These are phyloP conservation scores for Sebastes taczanowskii DNA, from an alignment of 2,797 vertebrate genomes.

Conservation along the genomic window DNA sequence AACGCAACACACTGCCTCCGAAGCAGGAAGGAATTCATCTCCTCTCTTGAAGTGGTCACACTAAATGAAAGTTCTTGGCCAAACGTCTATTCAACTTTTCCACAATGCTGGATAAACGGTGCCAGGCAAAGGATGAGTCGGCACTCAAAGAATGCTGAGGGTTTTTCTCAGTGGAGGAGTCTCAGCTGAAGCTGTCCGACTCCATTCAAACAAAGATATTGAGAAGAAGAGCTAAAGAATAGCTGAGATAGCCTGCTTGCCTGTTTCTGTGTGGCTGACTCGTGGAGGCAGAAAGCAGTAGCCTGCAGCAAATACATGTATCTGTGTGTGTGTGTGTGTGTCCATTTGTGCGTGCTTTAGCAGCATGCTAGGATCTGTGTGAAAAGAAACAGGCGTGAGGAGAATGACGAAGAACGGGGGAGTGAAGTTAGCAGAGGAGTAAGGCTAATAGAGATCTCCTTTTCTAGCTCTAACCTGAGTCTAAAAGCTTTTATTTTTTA, in stretches of 20 bases:
- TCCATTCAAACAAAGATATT: slow-evolving; percentile 34
- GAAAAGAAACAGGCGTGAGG: slow-evolving; percentile 23
- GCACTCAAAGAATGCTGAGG: slow-evolving; percentile 47
- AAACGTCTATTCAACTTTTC: slow-evolving; percentile 47
- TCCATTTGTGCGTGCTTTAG: slow-evolving; percentile 14
- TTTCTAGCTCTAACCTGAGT: neutral
- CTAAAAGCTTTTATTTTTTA: neutral
- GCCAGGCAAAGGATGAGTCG: slow-evolving; percentile 63
- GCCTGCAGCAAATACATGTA: slow-evolving; percentile 51
- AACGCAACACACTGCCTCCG: neutral
- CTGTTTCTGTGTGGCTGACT: slow-evolving; percentile 52
- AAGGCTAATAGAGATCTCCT: neutral
- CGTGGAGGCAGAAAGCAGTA: slow-evolving; percentile 57
- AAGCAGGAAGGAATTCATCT: slow-evolving; percentile 61
- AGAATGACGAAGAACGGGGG: slow-evolving; percentile 9
- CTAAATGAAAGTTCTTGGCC: slow-evolving; percentile 24
- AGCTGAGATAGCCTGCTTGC: slow-evolving; percentile 25
- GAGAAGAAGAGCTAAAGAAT: slow-evolving; percentile 28
- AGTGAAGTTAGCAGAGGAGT: slow-evolving; percentile 16
- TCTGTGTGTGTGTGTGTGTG: slow-evolving; percentile 30
- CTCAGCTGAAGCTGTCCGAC: slow-evolving; percentile 29
- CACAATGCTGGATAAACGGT: slow-evolving; percentile 28
- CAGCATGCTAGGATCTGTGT: slow-evolving; percentile 66
- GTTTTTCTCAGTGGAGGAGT: slow-evolving; percentile 26
- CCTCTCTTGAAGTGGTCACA: slow-evolving; percentile 48